A percentile compares a stretch with the other conserved stretches of the same genome.
phyloP scores from a whole-genome alignment of 2,888 invertebrate genomes.

The Poecilobothrus nobilitatus region DNA sequence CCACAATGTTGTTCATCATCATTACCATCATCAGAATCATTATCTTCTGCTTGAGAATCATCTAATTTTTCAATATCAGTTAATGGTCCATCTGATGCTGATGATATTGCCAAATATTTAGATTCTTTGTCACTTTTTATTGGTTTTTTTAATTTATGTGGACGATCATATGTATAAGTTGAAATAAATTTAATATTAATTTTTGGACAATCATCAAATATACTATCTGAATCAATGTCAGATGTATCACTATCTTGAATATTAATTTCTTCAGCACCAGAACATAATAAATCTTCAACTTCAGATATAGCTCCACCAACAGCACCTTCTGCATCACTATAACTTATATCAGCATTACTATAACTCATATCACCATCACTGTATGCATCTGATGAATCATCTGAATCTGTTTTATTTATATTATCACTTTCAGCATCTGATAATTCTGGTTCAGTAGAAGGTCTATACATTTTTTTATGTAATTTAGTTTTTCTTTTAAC shows the following conservation, averaged over 20 bases:
- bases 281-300: conserved; percentile 36
- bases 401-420: not conserved
- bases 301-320: conserved; percentile 32
- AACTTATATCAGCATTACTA: conserved; percentile 10
- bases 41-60: conserved; percentile 34
- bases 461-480: not conserved
- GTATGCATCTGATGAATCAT: not conserved
- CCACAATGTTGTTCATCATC: conserved; percentile 36
- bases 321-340: conserved; percentile 23
- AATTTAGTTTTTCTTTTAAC: not conserved
- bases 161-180: not conserved
- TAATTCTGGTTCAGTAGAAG: not conserved
- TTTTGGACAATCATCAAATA: conserved; percentile 25
- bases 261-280: conserved; percentile 38
- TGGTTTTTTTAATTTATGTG: conserved; percentile 25
- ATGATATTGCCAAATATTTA: conserved; percentile 27
- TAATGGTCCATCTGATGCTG: conserved; percentile 35
- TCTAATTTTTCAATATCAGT: conserved; percentile 48
- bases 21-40: conserved; percentile 25
- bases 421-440: not conserved
- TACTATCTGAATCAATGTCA: conserved; percentile 21
- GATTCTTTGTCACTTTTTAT: conserved; percentile 22
- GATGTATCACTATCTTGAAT: conserved; percentile 13
- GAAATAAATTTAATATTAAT: conserved; percentile 37
- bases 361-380: conserved; percentile 11